These are phyloP conservation scores for Petrophora chlorosata DNA, from an alignment of 2,888 invertebrate genomes.

Conservation along the genomic window DNA sequence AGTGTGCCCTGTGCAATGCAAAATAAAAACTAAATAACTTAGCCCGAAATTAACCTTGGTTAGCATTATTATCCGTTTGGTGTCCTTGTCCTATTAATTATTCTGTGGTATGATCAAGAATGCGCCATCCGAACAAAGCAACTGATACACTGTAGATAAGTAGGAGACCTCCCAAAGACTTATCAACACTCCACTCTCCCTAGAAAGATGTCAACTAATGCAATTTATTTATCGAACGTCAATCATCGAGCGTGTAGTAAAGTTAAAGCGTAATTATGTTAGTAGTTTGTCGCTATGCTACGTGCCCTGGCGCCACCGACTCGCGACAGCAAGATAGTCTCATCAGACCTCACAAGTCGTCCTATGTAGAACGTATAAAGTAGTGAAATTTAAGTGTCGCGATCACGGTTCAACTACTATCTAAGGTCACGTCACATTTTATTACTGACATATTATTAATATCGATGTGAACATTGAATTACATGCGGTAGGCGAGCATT, in stretches of 20 bases:
- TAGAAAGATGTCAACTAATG: conserved; percentile 64
- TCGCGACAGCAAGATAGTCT: conserved; percentile 48
- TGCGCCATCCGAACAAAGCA: too few species aligned
- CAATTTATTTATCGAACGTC: conserved; percentile 69
- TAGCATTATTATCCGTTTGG: too few species aligned
- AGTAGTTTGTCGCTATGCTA: conserved; percentile 47
- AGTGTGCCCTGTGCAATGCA: too few species aligned
- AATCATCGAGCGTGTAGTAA: conserved; percentile 52
- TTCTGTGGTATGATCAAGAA: too few species aligned
- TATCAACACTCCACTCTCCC: conserved; percentile 60
- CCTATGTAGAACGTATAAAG: conserved; percentile 73
- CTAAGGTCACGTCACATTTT: conserved; percentile 76
- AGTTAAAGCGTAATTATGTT: conserved; percentile 48
- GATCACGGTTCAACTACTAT: conserved; percentile 70
- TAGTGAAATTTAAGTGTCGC: conserved; percentile 80
- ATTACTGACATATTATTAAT: conserved; percentile 79
- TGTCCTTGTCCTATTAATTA: too few species aligned
- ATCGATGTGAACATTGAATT: conserved; percentile 75
- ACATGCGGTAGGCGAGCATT: conserved; percentile 61
- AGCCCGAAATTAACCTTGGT: too few species aligned
- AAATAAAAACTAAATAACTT: too few species aligned
- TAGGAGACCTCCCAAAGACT: conserved; percentile 59
- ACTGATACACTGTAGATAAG: conserved; percentile 8
- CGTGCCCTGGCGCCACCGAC: conserved; percentile 66
- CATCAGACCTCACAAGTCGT: conserved; percentile 73